These are phyloP conservation scores for Phyllostomus discolor DNA, from an alignment of 2,113 vertebrate genomes.

Conservation along the genomic window DNA sequence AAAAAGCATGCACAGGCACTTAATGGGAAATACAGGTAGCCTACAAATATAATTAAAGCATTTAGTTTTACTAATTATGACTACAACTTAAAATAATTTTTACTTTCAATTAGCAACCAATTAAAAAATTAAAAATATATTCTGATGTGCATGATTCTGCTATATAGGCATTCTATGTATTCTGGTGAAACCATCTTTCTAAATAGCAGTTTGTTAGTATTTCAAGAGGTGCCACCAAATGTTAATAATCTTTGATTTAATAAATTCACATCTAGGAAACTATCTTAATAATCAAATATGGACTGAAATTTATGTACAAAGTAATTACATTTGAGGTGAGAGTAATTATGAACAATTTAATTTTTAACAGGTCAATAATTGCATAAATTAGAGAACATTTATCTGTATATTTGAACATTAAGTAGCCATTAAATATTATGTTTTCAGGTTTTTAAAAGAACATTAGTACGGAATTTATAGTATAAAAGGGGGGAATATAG, in stretches of 20 bases:
- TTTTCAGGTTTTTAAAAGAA: neutral
- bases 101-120: neutral
- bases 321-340: neutral
- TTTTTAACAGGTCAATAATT: neutral
- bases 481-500: neutral
- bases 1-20: neutral
- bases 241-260: neutral
- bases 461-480: neutral
- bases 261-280: neutral
- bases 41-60: neutral
- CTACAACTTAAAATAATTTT: neutral
- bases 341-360: neutral
- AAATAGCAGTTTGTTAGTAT: neutral
- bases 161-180: neutral
- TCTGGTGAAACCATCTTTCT: neutral
- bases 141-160: neutral
- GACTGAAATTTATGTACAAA: neutral
- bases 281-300: neutral
- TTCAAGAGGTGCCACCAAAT: neutral
- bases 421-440: neutral
- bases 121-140: conserved; percentile 27
- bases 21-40: neutral
- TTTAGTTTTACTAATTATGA: neutral
- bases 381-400: neutral
- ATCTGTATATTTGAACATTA: neutral